These are phyloP conservation scores for Cheirogaleus medius DNA, from an alignment of 2,113 vertebrate genomes.

Conservation along the genomic window DNA sequence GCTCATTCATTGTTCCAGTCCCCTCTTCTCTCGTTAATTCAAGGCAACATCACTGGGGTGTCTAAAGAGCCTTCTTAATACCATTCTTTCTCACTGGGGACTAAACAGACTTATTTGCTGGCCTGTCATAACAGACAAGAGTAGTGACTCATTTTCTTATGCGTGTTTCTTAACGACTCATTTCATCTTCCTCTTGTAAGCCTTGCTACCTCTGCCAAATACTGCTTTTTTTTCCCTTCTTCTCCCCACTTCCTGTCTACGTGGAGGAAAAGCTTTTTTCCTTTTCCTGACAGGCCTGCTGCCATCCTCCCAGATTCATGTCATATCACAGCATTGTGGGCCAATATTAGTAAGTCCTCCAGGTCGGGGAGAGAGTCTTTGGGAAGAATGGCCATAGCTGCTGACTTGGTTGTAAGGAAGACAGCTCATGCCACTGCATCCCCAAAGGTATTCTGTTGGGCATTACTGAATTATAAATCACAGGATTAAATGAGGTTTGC, in stretches of 20 bases:
- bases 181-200: constrained; percentile 41
- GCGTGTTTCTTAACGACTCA: constrained; percentile 1
- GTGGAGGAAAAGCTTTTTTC: constrained; percentile 8
- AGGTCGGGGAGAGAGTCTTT: background rate
- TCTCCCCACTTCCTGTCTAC: background rate
- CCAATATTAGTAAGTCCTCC: background rate
- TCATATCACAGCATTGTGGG: background rate
- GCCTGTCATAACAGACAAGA: constrained; percentile 15
- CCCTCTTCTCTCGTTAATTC: constrained; percentile 21
- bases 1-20: constrained; percentile 16
- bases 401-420: background rate
- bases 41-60: background rate
- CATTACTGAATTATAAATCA: constrained; percentile 49
- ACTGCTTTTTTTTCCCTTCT: background rate
- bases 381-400: background rate
- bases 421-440: background rate
- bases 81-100: background rate
- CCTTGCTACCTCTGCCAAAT: background rate
- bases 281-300: background rate
- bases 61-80: background rate
- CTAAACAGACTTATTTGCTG: background rate
- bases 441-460: constrained; percentile 7
- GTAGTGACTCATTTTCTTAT: constrained; percentile 28
- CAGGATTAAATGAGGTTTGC: constrained; percentile 47
- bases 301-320: background rate